Evolutionary conservation across 2,888 invertebrate genomes (phyloP).

Genomic region (Brachynemurus nebulosus): DNA sequence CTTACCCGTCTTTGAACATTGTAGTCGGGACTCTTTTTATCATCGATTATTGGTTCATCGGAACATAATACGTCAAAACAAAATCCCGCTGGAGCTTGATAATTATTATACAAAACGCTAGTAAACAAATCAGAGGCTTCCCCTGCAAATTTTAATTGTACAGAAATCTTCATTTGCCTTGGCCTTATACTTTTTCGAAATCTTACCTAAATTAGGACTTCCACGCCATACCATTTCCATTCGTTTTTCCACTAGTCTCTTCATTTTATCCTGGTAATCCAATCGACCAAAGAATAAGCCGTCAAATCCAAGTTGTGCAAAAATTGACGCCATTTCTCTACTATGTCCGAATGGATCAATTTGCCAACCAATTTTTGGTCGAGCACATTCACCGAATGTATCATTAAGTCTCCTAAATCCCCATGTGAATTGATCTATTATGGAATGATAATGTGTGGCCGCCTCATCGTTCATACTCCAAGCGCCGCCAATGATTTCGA

Average conservation of each 20-base stretch:
- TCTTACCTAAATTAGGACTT: constrained; percentile 51
- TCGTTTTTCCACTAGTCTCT: constrained; percentile 40
- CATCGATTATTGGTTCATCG: constrained; percentile 79
- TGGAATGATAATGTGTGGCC: constrained; percentile 52
- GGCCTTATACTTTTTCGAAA: background rate
- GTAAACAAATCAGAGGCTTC: constrained; percentile 63
- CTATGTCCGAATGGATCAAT: constrained; percentile 82
- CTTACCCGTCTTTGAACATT: constrained; percentile 64
- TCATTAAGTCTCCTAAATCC: constrained; percentile 48
- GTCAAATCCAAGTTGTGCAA: constrained; percentile 77
- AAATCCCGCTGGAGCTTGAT: constrained; percentile 77
- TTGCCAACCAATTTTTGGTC: constrained; percentile 67
- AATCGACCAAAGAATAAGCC: constrained; percentile 76
- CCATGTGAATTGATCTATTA: constrained; percentile 62
- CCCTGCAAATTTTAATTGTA: constrained; percentile 31
- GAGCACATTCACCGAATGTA: constrained; percentile 56
- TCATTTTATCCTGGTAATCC: constrained; percentile 69
- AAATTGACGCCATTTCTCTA: constrained; percentile 67
- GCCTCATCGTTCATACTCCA: constrained; percentile 83
- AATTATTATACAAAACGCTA: constrained; percentile 66
- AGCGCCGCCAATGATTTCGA: constrained; percentile 65
- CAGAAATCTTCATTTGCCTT: constrained; percentile 16
- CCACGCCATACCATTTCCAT: constrained; percentile 80
- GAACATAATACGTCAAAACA: constrained; percentile 82
- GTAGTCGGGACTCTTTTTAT: constrained; percentile 61